These are phyloP conservation scores for Hormaphis cornu DNA, from an alignment of 1,140 invertebrate species.

Conservation along the genomic window DNA sequence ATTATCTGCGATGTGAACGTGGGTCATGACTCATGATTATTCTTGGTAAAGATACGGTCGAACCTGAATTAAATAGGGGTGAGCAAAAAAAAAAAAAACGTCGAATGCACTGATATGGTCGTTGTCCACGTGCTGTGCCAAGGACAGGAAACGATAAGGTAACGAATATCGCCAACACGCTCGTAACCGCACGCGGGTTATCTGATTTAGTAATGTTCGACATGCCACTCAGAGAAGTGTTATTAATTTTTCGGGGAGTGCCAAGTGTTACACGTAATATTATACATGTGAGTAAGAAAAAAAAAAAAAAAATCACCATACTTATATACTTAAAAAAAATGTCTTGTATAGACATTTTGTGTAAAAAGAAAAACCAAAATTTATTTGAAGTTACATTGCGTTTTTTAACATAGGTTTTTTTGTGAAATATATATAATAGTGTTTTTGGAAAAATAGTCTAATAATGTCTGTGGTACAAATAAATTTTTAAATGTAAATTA, in stretches of 20 bases:
- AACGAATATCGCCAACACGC: neutral
- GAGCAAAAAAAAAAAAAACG: neutral
- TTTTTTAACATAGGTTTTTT: too few relatives aligned
- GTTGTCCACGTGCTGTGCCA: constrained; percentile 10
- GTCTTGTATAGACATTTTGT: too few relatives aligned
- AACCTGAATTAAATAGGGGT: neutral
- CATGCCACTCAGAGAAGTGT: constrained; percentile 4
- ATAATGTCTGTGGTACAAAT: too few relatives aligned
- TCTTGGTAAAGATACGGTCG: neutral
- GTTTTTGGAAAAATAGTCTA: too few relatives aligned
- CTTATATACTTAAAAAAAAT: too few relatives aligned
- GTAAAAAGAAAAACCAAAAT: too few relatives aligned
- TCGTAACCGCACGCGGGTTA: constrained; percentile 7
- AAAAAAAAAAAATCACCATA: too few relatives aligned
- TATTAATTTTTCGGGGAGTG: constrained; percentile 19
- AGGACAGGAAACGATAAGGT: constrained; percentile 30
- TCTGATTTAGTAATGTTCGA: constrained; percentile 13
- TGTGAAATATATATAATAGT: too few relatives aligned
- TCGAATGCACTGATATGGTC: neutral
- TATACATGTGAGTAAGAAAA: neutral
- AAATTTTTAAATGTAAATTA: too few relatives aligned
- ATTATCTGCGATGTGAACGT: neutral
- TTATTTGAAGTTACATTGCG: too few relatives aligned
- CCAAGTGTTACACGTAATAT: neutral
- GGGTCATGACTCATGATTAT: constrained; percentile 26